Base-by-base conservation (phyloP, 2,113 vertebrate genomes). In the Peromyscus maniculatus region DNA sequence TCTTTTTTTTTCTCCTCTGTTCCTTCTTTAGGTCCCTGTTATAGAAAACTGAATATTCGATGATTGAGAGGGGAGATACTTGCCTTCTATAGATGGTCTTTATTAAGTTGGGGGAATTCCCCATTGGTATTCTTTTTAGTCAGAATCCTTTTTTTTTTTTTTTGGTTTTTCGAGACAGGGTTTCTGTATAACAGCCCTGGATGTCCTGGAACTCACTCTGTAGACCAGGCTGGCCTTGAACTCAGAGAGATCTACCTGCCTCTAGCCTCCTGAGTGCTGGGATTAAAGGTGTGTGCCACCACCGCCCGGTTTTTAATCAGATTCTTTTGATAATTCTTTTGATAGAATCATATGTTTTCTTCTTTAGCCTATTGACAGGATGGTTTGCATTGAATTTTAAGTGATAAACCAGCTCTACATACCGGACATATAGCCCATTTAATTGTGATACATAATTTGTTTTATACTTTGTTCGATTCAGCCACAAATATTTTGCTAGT, bases 241-340 rank as follows among this genome's bases (percentile, higher is more conserved):
- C 52, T 55, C 52, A 55, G 9, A 55, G 52, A 55, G 8, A 55
- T 55, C 52, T 12, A 55, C 52, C 52, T 55, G 52, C 52, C 11
- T 55, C 52, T 55, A 49, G 52, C 52, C 52, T 55, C 52, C 52
- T 12, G 52, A 55, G 52, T 55, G 52, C 52, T 55, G 52, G 52
- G 52, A 55, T 55, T 55, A 55, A 55, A 55, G 52, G 52, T 55
- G 52, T 10, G 52, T 9, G 10, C 52, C 52, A 55, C 52, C 8
- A 9, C 52, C 52, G 10, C 52, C 52, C 1, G 11, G 52, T 1
- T 64, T 88, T 39, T 78, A 69, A 36, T 88, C 62, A 46, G 28
- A 93, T 93, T 67, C 24, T 26, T 69, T 93, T 69, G 46, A 55
- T 93, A 43, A 93, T 93, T 67, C 24, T 26, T 69, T 93, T 69